phyloP scores from a whole-genome alignment of 1,140 invertebrate species.

The Vollenhovia emeryi region DNA sequence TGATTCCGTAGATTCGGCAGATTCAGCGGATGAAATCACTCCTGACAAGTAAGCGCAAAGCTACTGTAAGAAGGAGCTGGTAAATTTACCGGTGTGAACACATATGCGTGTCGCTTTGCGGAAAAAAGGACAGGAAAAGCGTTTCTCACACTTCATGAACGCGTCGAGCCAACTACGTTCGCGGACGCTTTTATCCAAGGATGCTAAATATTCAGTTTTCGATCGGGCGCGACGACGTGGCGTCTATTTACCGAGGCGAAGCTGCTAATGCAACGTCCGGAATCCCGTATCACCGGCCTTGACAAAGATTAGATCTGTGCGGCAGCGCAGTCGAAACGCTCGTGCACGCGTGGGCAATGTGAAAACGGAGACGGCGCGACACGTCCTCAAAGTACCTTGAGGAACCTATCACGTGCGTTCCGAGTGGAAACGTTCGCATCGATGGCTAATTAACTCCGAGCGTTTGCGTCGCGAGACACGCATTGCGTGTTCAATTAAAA shows the following conservation, averaged over 20 bases:
- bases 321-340: constrained; percentile 16
- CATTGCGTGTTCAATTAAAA: constrained; percentile 6
- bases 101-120: background rate
- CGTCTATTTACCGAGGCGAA: constrained; percentile 39
- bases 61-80: background rate
- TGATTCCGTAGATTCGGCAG: background rate
- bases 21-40: background rate
- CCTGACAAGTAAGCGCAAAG: background rate
- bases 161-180: background rate
- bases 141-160: background rate
- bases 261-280: constrained; percentile 44
- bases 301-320: constrained; percentile 44
- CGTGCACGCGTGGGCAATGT: background rate
- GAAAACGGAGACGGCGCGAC: background rate
- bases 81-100: background rate
- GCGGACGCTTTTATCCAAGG: background rate
- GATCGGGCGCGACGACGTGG: background rate
- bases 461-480: constrained; percentile 7
- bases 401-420: background rate
- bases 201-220: constrained; percentile 30
- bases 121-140: background rate
- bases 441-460: constrained; percentile 29
- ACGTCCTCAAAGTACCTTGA: background rate
- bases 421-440: background rate
- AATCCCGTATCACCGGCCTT: constrained; percentile 33